phyloP scores from a whole-genome alignment of 1,140 invertebrate species.

The Sesamia nonagrioides region DNA sequence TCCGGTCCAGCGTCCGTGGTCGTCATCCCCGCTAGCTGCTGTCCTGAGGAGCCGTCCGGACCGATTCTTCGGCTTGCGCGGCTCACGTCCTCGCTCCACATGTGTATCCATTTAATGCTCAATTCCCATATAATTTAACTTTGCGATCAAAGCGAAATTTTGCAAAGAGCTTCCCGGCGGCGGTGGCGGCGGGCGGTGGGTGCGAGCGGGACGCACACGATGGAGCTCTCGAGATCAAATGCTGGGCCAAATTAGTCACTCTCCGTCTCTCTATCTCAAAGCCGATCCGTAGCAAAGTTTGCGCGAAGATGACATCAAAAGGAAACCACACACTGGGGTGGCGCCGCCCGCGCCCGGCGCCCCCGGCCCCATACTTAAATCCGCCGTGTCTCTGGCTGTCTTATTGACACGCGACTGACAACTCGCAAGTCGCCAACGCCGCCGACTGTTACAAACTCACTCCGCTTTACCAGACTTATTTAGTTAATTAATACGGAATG shows the following conservation, averaged over 20 bases:
- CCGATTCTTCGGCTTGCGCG: slow-evolving; percentile 39
- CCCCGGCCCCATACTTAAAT: slow-evolving; percentile 79
- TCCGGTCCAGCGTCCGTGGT: slow-evolving; percentile 50
- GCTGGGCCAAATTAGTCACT: slow-evolving; percentile 88
- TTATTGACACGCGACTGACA: slow-evolving; percentile 86
- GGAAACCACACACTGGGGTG: slow-evolving; percentile 87
- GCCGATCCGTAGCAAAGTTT: slow-evolving; percentile 88
- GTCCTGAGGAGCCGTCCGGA: slow-evolving; percentile 7
- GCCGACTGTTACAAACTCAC: slow-evolving; percentile 74
- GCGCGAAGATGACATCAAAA: slow-evolving; percentile 88
- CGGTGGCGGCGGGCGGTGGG: slow-evolving; percentile 80
- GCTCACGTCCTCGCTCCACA: slow-evolving; percentile 69
- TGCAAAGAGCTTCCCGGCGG: slow-evolving; percentile 85
- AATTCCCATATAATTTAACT: slow-evolving; percentile 88
- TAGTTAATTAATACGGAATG: slow-evolving; percentile 87
- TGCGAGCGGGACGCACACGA: slow-evolving; percentile 81
- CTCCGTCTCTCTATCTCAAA: slow-evolving; percentile 88
- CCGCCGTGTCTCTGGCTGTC: slow-evolving; percentile 81
- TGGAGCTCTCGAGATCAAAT: slow-evolving; percentile 85
- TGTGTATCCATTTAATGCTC: slow-evolving; percentile 87
- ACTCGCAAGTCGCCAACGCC: slow-evolving; percentile 79
- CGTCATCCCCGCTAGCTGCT: background rate
- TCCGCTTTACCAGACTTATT: slow-evolving; percentile 83
- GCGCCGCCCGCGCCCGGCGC: slow-evolving; percentile 75
- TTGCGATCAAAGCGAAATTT: slow-evolving; percentile 87